Evolutionary conservation across 2,888 invertebrate species (phyloP), one percentile per base, ranked within the genome.

Genomic region (Nasonovia ribisnigri): DNA sequence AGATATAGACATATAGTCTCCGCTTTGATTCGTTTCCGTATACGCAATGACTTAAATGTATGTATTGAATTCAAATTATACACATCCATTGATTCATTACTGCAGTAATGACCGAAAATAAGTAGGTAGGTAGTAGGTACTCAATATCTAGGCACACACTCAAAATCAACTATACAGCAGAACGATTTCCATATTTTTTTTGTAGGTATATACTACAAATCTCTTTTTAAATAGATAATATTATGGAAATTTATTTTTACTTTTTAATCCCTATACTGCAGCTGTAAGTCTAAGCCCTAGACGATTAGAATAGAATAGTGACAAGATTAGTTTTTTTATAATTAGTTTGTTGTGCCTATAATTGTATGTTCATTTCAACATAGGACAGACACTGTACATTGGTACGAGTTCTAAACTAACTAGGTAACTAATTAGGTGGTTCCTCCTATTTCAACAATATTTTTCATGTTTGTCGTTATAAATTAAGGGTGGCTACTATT

Each of bases 391-490:
- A 36, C 20, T 26, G 26, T 51, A 43, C 26, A 10, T 43, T 29
- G 46, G 86, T 54, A 54, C 20, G 20, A 54, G 54, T 16, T 54
- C 54, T 13, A 10, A 5, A 11, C 1, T 48, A 1, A 5, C 48
- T 48, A 5, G 5, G 54, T n/a, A 13, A 84, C 29, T 88, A 88
- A 92, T 92, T 77, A 43, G 43, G 43, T 43, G 77, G 67, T 92
- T 77, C 77, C 51, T 43, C 20, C 67, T 88, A 16, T 54, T 92
- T 92, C 92, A 24, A 24, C n/a, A 77, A 20, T 36, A 77, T 51
- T 88, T 92, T 92, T 92, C 51, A 60, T n/a, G 42, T 67, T 29
- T 11, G 88, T 88, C 36, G 10, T 92, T 43, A 92, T 88, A 43
- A 88, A 88, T 77, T 43, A n/a, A 92, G 77, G 88, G 88, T 43